Evolutionary conservation across 2,113 vertebrate species (phyloP).

Genomic region (Ceratotherium simum): DNA sequence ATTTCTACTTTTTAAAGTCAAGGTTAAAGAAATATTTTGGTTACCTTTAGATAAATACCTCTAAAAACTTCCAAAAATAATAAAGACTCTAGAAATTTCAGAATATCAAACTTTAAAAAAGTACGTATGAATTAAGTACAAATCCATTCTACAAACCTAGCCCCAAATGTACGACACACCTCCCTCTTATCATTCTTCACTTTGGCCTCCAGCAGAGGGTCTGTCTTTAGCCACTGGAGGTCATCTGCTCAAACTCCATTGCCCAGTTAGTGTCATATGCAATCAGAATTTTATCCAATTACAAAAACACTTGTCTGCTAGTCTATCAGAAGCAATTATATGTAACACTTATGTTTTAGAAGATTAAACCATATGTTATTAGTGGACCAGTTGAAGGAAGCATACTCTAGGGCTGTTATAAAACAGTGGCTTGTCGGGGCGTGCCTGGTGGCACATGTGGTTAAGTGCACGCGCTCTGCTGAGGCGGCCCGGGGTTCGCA

Average conservation of each 20-base stretch:
- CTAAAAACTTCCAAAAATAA: slow-evolving; percentile 45
- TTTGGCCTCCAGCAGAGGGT: not conserved
- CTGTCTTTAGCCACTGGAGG: not conserved
- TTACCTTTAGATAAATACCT: not conserved
- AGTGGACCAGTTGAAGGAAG: not conserved
- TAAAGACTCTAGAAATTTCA: not conserved
- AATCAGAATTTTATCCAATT: not conserved
- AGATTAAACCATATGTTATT: slow-evolving; percentile 10
- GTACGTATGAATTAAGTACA: not conserved
- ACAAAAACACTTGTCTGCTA: not conserved
- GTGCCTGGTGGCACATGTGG: too few species aligned
- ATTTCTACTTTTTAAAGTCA: not conserved
- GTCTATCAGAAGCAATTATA: not conserved
- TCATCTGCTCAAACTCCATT: not conserved
- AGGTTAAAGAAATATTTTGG: slow-evolving; percentile 35
- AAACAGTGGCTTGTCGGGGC: not conserved
- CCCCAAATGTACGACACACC: not conserved
- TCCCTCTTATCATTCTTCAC: not conserved
- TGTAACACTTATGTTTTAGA: not conserved
- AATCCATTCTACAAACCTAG: not conserved
- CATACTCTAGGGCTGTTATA: not conserved
- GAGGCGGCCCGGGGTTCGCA: too few species aligned
- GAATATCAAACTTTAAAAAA: not conserved
- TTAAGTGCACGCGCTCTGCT: too few species aligned
- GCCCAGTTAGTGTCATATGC: not conserved